These are phyloP conservation scores for Nilaparvata lugens DNA, from an alignment of 1,140 invertebrate genomes.

Conservation along the genomic window DNA sequence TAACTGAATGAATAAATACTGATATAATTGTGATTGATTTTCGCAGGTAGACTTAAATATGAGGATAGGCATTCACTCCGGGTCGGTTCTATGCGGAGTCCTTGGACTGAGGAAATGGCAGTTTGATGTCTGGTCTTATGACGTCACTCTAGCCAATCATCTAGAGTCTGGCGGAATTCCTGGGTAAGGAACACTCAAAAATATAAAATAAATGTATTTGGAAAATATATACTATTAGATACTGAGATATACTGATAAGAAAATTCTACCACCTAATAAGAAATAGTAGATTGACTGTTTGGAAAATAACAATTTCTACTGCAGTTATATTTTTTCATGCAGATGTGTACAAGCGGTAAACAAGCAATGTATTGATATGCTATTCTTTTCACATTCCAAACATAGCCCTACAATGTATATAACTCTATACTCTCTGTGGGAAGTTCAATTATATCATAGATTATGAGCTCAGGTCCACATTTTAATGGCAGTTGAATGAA, in stretches of 20 bases:
- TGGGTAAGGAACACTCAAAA: conserved; percentile 39
- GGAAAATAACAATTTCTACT: neutral
- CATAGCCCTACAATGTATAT: no score
- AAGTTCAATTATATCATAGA: no score
- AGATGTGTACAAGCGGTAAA: neutral
- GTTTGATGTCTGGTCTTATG: conserved; percentile 97
- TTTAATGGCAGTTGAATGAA: no score
- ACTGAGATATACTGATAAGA: no score
- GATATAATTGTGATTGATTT: neutral
- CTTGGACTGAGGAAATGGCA: conserved; percentile 91
- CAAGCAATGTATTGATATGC: no score
- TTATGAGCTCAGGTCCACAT: no score
- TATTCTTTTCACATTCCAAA: no score
- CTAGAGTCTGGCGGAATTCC: conserved; percentile 92
- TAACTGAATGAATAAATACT: neutral
- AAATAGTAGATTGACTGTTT: no score
- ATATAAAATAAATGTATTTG: no score
- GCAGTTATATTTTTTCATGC: neutral
- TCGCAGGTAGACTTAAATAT: conserved; percentile 82
- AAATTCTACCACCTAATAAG: no score
- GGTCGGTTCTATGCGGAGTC: conserved; percentile 87
- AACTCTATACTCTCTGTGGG: no score
- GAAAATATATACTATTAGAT: no score
- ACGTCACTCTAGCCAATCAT: conserved; percentile 95
- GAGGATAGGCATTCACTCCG: conserved; percentile 93